Evolutionary conservation across 2,113 vertebrate species (phyloP).

Genomic region (Siphamia tubifer): DNA sequence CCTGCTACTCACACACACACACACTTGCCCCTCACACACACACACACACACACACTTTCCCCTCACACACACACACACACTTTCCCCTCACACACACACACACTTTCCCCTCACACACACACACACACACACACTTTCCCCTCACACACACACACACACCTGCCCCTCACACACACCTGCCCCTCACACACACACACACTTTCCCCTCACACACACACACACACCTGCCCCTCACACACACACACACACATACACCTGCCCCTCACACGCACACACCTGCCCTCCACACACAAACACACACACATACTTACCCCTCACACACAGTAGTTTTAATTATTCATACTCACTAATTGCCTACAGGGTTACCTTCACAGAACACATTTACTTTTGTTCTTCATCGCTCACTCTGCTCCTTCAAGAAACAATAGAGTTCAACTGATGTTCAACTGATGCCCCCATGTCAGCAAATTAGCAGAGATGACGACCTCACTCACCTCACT

Average conservation of each 20-base stretch:
- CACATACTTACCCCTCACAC: too few relatives aligned
- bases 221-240: too few relatives aligned
- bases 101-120: too few relatives aligned
- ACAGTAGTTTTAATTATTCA: conserved; percentile 96
- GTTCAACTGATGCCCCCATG: conserved; percentile 75
- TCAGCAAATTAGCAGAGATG: conserved; percentile 86
- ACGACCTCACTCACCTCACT: conserved; percentile 46
- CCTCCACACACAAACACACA: too few relatives aligned
- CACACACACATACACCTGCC: not conserved
- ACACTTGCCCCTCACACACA: not conserved
- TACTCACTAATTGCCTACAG: conserved; percentile 97
- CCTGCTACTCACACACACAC: conserved; percentile 22
- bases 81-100: too few relatives aligned
- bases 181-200: too few relatives aligned
- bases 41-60: conserved; percentile 20
- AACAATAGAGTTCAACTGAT: too few relatives aligned
- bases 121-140: too few relatives aligned
- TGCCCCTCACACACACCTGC: too few relatives aligned
- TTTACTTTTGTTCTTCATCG: conserved; percentile 91
- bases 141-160: too few relatives aligned
- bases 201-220: too few relatives aligned
- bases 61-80: too few relatives aligned
- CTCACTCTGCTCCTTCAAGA: conserved; percentile 88
- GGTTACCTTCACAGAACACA: conserved; percentile 89
- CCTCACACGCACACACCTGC: conserved; percentile 5